Percentiles rank a stretch among this genome's conserved stretches.
Conservation (phyloP, 2,888 invertebrate species). For the Aspidapion aeneum region DNA sequence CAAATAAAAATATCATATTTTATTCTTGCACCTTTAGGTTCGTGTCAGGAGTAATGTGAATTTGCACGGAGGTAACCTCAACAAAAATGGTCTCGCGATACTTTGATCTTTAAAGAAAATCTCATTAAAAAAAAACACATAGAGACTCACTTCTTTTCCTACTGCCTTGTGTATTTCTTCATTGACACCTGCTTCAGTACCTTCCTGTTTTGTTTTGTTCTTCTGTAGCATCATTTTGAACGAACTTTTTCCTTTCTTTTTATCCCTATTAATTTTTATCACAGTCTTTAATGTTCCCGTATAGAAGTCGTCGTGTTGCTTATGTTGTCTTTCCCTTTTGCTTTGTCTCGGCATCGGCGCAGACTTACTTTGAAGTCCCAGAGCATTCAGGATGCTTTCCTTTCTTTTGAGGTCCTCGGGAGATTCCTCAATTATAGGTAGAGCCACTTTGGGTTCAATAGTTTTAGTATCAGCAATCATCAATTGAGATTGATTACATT, state of each 20-base stretch:
- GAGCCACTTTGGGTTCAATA: conserved; percentile 1
- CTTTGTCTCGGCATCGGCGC: conserved; percentile 66
- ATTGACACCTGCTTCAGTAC: conserved; percentile 47
- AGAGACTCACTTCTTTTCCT: conserved; percentile 56
- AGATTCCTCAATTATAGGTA: conserved; percentile 26
- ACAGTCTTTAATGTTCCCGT: conserved; percentile 82
- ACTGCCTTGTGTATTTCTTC: conserved; percentile 51
- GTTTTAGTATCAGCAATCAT: not conserved
- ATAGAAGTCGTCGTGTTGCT: conserved; percentile 48
- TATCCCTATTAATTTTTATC: conserved; percentile 68
- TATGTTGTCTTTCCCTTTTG: conserved; percentile 28
- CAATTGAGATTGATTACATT: not conserved
- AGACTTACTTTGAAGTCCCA: conserved; percentile 72
- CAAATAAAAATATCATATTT: too few species aligned
- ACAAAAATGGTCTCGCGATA: too few species aligned
- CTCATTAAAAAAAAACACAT: too few species aligned
- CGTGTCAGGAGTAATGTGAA: too few species aligned
- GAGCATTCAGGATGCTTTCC: conserved; percentile 65
- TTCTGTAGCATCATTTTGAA: conserved; percentile 79
- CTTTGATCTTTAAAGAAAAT: too few species aligned
- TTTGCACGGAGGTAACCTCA: too few species aligned
- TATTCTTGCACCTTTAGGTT: too few species aligned
- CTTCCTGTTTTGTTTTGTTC: conserved; percentile 50
- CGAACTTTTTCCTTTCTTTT: conserved; percentile 66
- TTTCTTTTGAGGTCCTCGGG: conserved; percentile 49